Evolutionary conservation across 2,888 invertebrate species (phyloP), one percentile per base, ranked within the genome.

Genomic region (Melinaea marsaeus): DNA sequence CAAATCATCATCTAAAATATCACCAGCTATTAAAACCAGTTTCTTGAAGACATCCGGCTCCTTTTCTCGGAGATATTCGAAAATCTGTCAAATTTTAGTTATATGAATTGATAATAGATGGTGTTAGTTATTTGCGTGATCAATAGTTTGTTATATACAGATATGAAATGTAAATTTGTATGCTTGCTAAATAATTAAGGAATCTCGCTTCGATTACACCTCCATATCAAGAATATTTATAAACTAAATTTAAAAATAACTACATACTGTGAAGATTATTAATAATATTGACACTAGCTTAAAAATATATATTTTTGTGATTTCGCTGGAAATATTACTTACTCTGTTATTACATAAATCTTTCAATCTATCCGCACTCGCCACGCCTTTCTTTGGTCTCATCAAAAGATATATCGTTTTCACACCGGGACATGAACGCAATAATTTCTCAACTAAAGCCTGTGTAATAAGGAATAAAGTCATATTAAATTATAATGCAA

Each of bases 1-100:
- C 56, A 95, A 87, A 22, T 90, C 90, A 3, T 92, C 91, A 55
- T 90, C 86, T 22, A 92, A 84, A 13, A 94, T 91, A 75, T 95
- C 95, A 3, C 95, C 95, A 58, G 92, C 82, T 33, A 96, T 88
- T 0, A 94, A 87, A 56, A 88, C 85, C 48, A 96, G 81, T 85
- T 95, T 95, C 68, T 92, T 87, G 71, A 94, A 86, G 11, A 88
- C 80, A 11, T 90, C 88, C 0, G 94, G 93, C 72, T 92, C 82
- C 63, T 85, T 86, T 63, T 91, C 88, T 65, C 92, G 84, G 0
- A 94, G 69, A 0, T 81, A 76, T 67, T 91, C 89, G 69, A 93
- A 93, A 6, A 92, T 83, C 93, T 93, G 70, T 32, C 2, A 55
- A 13, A 55, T 55, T 33, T 57, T 57, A 13, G 13, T 42, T 33